A percentile compares a stretch with the other conserved stretches of the same genome.
These are phyloP conservation scores for Morelia viridis DNA, from an alignment of 2,797 vertebrate species.

Conservation along the genomic window DNA sequence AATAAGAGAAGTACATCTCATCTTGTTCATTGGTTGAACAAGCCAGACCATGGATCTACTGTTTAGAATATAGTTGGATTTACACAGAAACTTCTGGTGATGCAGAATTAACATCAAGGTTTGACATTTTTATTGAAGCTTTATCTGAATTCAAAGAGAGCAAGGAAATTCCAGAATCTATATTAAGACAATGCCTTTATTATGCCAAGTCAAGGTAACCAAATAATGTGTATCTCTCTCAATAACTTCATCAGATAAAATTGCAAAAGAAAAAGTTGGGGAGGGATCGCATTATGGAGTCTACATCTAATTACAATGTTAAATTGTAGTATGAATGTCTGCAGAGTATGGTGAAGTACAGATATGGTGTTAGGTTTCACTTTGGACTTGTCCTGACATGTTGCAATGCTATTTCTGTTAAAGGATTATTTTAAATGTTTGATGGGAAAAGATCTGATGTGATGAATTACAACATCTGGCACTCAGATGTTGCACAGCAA, in stretches of 20 bases:
- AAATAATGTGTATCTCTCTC: background rate
- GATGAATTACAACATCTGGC: background rate
- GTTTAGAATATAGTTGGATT: conserved; percentile 1
- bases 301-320: background rate
- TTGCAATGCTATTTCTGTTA: background rate
- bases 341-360: background rate
- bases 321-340: background rate
- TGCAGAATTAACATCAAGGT: background rate
- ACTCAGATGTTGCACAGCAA: background rate
- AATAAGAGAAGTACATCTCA: background rate
- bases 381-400: background rate
- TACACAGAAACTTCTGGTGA: accelerated
- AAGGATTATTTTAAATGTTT: accelerated
- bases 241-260: background rate
- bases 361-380: background rate
- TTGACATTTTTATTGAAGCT: background rate
- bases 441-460: background rate
- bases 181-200: background rate
- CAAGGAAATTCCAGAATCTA: background rate
- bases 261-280: background rate
- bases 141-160: background rate
- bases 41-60: background rate
- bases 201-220: background rate
- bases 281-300: background rate
- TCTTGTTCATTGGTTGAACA: background rate